Evolutionary conservation across 2,888 invertebrate species (phyloP), one percentile per base, ranked within the genome.

Genomic region (Agrochola circellaris): DNA sequence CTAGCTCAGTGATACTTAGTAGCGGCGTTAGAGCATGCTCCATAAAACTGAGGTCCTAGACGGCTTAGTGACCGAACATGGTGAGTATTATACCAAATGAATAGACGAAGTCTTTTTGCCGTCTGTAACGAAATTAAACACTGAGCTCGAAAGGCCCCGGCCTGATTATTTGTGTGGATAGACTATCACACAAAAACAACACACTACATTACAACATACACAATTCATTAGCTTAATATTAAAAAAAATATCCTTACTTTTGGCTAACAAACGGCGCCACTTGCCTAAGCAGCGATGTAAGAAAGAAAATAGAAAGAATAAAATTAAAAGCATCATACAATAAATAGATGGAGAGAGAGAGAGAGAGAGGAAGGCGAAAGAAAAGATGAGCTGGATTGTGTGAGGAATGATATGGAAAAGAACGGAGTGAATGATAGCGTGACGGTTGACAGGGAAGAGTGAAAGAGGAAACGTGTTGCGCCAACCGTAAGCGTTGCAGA

Each of bases 251-350:
- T 70, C 45, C 87, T 84, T 84, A 84, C 80, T 79, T 87, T 84
- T 87, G 5, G 79, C 84, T 84, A 87, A 84, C 66, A 73, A 78
- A 7, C 87, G 84, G 34, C 84, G 87, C 74, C 82, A 87, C 4
- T 84, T 87, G 74, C 83, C 87, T 87, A 79, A 66, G 87, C 83
- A 83, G 83, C 83, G 68, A 70, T 75, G 87, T 65, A 17, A 65
- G 30, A 61, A 54, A 69, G 42, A 82, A 80, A 79, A 5, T 30
- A 48, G 77, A 66, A 82, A 51, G 9, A 83, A 86, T 65, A 65
- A 83, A 73, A 77, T 78, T 75, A 69, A 77, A 76, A 86, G 51
- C 30, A 42, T 34, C 15, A 30, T 38, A 69, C 17, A 65, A 58
- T 38, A 23, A 51, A 23, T 51, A 9, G 51, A 51, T 23, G 51